Percentiles rank a stretch among this genome's conserved stretches.
These are phyloP conservation scores for Coracias cyanogaster DNA, from an alignment of 2,797 vertebrate species.

Conservation along the genomic window DNA sequence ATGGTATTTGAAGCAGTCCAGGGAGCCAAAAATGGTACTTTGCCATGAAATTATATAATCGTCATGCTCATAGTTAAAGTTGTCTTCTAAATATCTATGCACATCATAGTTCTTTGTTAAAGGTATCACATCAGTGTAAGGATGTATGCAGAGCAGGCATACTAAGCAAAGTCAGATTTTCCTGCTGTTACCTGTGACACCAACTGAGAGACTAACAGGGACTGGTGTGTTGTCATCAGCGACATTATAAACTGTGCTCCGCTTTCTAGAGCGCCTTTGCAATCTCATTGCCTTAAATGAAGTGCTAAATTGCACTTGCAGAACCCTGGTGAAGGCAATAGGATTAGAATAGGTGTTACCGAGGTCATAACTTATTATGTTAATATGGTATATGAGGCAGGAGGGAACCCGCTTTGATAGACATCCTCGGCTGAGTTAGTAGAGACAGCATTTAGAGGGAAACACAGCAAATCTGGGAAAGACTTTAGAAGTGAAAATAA, in stretches of 20 bases:
- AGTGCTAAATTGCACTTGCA: background rate
- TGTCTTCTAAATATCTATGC: background rate
- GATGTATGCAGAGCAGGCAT: accelerated
- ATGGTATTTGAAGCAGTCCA: background rate
- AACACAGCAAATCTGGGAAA: background rate
- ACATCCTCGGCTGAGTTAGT: background rate
- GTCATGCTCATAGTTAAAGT: background rate
- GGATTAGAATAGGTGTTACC: background rate
- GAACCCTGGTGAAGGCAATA: background rate
- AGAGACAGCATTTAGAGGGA: background rate
- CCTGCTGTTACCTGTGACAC: background rate
- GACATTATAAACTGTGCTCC: background rate
- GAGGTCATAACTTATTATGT: background rate
- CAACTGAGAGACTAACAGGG: background rate
- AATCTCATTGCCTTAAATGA: background rate
- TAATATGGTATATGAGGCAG: background rate
- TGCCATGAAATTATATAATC: background rate
- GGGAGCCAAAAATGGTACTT: background rate
- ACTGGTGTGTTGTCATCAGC: background rate
- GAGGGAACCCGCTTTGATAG: background rate
- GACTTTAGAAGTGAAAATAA: background rate
- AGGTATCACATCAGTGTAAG: background rate
- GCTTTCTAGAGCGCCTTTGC: background rate
- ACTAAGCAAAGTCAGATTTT: background rate
- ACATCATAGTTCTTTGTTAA: background rate